Evolutionary conservation across 2,113 vertebrate genomes (phyloP), one percentile per base, ranked within the genome.

Genomic region (Bagarius yarrelli): DNA sequence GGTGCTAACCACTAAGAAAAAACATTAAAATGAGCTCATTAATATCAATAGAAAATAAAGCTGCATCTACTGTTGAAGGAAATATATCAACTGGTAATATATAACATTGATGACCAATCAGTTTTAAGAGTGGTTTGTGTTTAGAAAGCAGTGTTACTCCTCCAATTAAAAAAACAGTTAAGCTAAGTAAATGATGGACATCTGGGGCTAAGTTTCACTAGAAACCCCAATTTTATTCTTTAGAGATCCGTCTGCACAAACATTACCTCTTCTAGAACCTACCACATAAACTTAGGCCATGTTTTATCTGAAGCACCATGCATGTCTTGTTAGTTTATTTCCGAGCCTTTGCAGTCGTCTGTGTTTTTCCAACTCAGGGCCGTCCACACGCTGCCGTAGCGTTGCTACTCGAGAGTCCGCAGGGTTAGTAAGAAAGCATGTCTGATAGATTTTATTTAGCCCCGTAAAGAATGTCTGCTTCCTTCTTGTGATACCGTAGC

Each of bases 391-490:
- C 55, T 52, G 61, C 55, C 63, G 59, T 75, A 71, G 81, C 79
- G 78, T 86, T 88, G 89, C 88, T 91, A 92, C 91, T 91, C 89
- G 89, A 92, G 90, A 88, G 87, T 81, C 88, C 82, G 23, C 86
- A 56, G 81, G 84, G 89, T 88, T 86, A 89, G 91, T 88, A 84
- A 84, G 76, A 88, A 87, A 91, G 85, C 84, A 88, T 87, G 85
- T 87, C 85, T 91, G 78, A 86, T 55, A 81, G 78, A 80, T 84
- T 85, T 86, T 84, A 86, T 86, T 83, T 92, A 91, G 84, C 91
- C 81, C 84, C 84, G 78, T 86, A 86, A 90, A 91, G 91, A 88
- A 94, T 91, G 88, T 90, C 92, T 91, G 88, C 90, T 88, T 88
- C 86, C 89, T 88, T 90, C 75, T 91, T 89, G 91, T 85, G 90